Percentiles rank a stretch among this genome's conserved stretches.
Evolutionary conservation across 2,797 vertebrate species (phyloP).

Genomic region (Sphenopsis melanotis): DNA sequence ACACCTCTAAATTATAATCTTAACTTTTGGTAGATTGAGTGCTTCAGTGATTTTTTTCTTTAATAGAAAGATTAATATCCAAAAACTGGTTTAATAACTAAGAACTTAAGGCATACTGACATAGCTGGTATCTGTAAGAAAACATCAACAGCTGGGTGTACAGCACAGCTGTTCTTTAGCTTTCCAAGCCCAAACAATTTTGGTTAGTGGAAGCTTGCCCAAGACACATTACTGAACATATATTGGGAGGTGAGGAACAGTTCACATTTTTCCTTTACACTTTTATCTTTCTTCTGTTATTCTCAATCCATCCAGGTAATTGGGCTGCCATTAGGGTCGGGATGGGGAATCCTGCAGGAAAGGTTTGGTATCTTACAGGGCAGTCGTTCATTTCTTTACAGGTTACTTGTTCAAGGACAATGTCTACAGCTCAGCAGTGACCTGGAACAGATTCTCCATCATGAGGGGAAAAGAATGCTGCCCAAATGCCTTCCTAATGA

Average conservation of each 20-base stretch:
- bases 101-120: background rate
- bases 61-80: background rate
- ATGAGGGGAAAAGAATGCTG: background rate
- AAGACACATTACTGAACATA: background rate
- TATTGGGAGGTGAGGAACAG: background rate
- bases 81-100: background rate
- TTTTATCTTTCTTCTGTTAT: background rate
- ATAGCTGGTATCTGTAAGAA: background rate
- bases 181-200: background rate
- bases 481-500: constrained; percentile 5
- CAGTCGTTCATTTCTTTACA: background rate
- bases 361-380: background rate
- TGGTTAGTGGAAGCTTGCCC: background rate
- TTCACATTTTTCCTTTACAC: background rate
- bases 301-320: background rate
- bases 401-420: background rate
- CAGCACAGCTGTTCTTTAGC: background rate
- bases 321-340: background rate
- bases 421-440: background rate
- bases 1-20: background rate
- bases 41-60: background rate
- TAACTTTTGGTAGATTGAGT: background rate
- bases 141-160: background rate
- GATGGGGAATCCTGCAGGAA: background rate
- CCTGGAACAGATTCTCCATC: background rate